Evolutionary conservation across 53 echinoderm and acorn worm species (phyloP), one percentile per base, ranked within the genome.

Genomic region (Antedon mediterranea): DNA sequence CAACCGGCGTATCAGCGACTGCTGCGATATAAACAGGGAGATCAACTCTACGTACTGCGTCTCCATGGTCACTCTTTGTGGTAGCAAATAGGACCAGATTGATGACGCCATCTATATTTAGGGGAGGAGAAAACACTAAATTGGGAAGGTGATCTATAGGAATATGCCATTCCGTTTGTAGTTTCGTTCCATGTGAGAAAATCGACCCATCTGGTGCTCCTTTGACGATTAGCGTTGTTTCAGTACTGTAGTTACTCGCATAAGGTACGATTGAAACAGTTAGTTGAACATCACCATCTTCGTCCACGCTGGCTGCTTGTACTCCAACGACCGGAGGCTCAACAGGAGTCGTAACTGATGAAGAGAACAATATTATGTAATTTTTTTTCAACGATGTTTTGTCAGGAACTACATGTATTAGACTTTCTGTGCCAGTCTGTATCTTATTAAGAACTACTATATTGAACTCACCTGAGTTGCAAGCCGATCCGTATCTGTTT

Each of bases 241-340:
- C 57, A 26, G 57, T 57, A 23, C 14, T 57, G 57, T 15, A 57
- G 23, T 57, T 57, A 18, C 57, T 57, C 57, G 23, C 23, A 18
- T 8, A 57, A 11, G 57, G 57, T 11, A 2, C 7, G 23, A 57
- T 26, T 57, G 57, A 18, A 8, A 57, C 9, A 26, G 20, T 26
- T 11, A 57, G 57, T 8, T 57, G 1, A 57, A 57, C 23, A 3
- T 57, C 1, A 18, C 57, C 23, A 57, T 57, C 57, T 57, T 57
- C 57, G 3, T 57, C 57, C 23, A 13, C 57, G 9, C 3, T 26
- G 34, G 28, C 76, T 33, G 76, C 33, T 28, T 33, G 41, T 34
- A 31, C 28, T n/a, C 70, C 84, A 20, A 84, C 75, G 8, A 80
- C 34, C 31, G 79, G 84, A 27, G 84, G 84, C 75, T 84, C 84